Evolutionary conservation across 2,888 invertebrate species (phyloP).

Genomic region (Drosophila barbarae): DNA sequence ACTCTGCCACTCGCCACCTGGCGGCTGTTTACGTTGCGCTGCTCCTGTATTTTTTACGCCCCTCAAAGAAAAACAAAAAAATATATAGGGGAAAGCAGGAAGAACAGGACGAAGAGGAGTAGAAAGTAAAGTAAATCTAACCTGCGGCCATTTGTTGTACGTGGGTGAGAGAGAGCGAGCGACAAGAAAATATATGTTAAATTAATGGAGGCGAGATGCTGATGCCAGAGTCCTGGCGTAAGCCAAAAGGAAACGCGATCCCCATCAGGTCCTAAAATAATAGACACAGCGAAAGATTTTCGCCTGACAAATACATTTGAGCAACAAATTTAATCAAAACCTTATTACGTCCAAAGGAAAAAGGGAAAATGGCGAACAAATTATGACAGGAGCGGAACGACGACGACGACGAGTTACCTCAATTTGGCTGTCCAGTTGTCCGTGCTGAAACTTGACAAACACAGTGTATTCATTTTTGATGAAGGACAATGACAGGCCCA

Average conservation of each 20-base stretch:
- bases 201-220: slow-evolving; percentile 40
- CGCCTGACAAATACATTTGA: slow-evolving; percentile 39
- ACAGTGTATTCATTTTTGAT: slow-evolving; percentile 27
- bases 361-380: slow-evolving; percentile 22
- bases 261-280: slow-evolving; percentile 41
- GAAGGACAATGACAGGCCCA: slow-evolving; percentile 23
- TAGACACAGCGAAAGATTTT: slow-evolving; percentile 40
- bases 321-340: slow-evolving; percentile 68
- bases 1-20: slow-evolving; percentile 22
- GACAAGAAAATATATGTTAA: slow-evolving; percentile 40
- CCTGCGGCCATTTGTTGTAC: slow-evolving; percentile 19
- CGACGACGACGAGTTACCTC: slow-evolving; percentile 7
- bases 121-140: slow-evolving; percentile 11
- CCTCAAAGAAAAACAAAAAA: slow-evolving; percentile 25
- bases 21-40: slow-evolving; percentile 35
- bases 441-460: slow-evolving; percentile 35
- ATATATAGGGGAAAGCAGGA: slow-evolving; percentile 3
- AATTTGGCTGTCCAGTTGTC: slow-evolving; percentile 20
- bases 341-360: slow-evolving; percentile 33
- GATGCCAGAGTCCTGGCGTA: slow-evolving; percentile 18
- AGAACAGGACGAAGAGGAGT: background rate
- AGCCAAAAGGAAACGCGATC: slow-evolving; percentile 14
- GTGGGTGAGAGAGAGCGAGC: slow-evolving; percentile 7
- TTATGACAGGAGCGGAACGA: slow-evolving; percentile 25
- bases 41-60: slow-evolving; percentile 43